Evolutionary conservation across 2,888 invertebrate genomes (phyloP), one percentile per base, ranked within the genome.

Genomic region (Cosmorhoe ocellata): DNA sequence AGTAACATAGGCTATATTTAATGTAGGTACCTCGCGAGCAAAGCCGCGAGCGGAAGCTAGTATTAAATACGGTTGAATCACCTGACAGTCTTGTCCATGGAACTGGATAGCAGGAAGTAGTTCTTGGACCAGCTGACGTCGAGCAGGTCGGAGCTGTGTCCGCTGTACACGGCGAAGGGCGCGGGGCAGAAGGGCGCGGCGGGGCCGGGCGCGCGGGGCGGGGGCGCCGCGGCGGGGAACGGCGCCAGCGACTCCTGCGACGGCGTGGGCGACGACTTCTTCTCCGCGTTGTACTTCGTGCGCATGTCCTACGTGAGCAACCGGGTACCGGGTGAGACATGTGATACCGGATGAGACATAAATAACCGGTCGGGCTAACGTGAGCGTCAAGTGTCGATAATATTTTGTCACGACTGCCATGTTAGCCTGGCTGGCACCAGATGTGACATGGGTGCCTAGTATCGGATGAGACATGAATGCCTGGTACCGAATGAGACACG

Each of bases 91-190:
- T 99, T 98, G 79, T 99, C 99, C 98, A 99, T 99, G 1, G 98
- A 98, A 27, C 98, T 98, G 0, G 98, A 98, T n/a, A 99, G 86
- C 42, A 99, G 94, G 76, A 99, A 99, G 81, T 98, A 98, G 85
- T 98, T 99, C 91, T 99, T 99, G 0, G 99, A 99, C 99, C 99
- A 99, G 4, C 98, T 97, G 0, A 99, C 95, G 83, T 99, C 99
- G 0, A 99, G 91, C 2, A 99, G 91, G 83, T 99, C 99, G 0
- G 99, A 98, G 0, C 97, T 97, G 80, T 99, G 99, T 0, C 99
- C 99, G 8, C 95, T 92, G 82, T 98, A 99, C 0, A 95, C 95
- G 87, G 97, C 97, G 84, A 99, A 97, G 1, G 98, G 98, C 70
- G 94, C 93, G 2, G 96, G 95, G 92, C 95, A 95, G 89, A 99